These are phyloP conservation scores for Drosophila kanapiae DNA, from an alignment of 1,140 invertebrate genomes.

Conservation along the genomic window DNA sequence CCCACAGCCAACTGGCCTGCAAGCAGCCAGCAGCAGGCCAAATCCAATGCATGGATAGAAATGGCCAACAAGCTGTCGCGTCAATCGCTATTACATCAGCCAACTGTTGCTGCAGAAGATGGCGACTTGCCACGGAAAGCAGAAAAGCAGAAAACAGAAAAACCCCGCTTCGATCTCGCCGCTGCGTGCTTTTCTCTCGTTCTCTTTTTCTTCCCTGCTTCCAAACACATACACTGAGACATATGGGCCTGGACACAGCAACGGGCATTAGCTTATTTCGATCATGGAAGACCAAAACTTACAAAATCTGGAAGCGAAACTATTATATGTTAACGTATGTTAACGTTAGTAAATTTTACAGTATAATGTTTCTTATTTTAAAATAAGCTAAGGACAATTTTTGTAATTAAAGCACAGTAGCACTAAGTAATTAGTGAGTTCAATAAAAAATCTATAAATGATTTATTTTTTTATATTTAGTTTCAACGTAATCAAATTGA, in stretches of 20 bases:
- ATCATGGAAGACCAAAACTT: not conserved
- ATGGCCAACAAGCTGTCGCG: conserved; percentile 47
- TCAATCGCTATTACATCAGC: conserved; percentile 66
- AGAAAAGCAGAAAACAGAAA: conserved; percentile 24
- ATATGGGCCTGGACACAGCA: not conserved
- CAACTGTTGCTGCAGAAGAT: conserved; percentile 70
- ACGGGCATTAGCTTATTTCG: not conserved
- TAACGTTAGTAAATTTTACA: no score
- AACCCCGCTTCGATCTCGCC: conserved; percentile 38
- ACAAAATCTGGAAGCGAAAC: no score
- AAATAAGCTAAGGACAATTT: no score
- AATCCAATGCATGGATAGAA: conserved; percentile 55
- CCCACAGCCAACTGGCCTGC: conserved; percentile 46
- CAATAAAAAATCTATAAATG: no score
- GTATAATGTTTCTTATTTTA: no score
- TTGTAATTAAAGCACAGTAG: no score
- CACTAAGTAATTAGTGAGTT: no score
- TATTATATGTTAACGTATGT: no score
- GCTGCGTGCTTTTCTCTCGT: conserved; percentile 32
- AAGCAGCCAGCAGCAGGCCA: conserved; percentile 41
- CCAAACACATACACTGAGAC: not conserved
- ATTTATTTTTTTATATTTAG: not conserved
- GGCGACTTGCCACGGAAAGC: conserved; percentile 61
- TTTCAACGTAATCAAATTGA: not conserved
- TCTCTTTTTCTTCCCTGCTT: conserved; percentile 24